Evolutionary conservation across 2,888 invertebrate species (phyloP).

Genomic region (Drosophila cognata): DNA sequence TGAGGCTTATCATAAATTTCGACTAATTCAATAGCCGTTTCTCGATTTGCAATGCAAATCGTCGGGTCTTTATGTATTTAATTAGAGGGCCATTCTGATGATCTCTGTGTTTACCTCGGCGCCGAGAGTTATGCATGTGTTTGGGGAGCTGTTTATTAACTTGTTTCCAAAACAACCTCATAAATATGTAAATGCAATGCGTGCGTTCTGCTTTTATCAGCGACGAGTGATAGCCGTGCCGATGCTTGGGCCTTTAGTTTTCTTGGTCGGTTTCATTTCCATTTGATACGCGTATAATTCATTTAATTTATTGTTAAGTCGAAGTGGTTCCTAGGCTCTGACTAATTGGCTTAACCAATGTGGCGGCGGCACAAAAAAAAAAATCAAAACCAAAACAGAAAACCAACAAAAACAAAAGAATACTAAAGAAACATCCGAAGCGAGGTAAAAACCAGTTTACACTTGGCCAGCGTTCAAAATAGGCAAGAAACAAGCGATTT

Average conservation of each 20-base stretch:
- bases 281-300: conserved; percentile 56
- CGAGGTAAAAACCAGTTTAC: conserved; percentile 68
- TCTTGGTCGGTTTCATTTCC: conserved; percentile 51
- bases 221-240: conserved; percentile 28
- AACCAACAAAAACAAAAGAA: conserved; percentile 22
- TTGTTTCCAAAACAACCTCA: conserved; percentile 65
- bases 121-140: conserved; percentile 66
- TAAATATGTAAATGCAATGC: conserved; percentile 70
- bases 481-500: conserved; percentile 67
- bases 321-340: conserved; percentile 69
- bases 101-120: conserved; percentile 54
- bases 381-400: conserved; percentile 4
- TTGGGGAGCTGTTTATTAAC: conserved; percentile 71
- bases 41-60: conserved; percentile 73
- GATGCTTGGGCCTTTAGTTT: conserved; percentile 24
- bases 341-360: conserved; percentile 72
- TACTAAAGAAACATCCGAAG: conserved; percentile 21
- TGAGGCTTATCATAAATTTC: conserved; percentile 73
- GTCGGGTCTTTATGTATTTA: conserved; percentile 68
- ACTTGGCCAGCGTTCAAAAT: conserved; percentile 45
- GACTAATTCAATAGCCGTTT: conserved; percentile 37
- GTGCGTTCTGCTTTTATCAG: conserved; percentile 49
- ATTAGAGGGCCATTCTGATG: conserved; percentile 67
- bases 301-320: conserved; percentile 63
- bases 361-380: conserved; percentile 15